Percentiles rank a stretch among this genome's conserved stretches.
phyloP scores from a whole-genome alignment of 2,797 vertebrate genomes.

The Cercopithecus petaurista region DNA sequence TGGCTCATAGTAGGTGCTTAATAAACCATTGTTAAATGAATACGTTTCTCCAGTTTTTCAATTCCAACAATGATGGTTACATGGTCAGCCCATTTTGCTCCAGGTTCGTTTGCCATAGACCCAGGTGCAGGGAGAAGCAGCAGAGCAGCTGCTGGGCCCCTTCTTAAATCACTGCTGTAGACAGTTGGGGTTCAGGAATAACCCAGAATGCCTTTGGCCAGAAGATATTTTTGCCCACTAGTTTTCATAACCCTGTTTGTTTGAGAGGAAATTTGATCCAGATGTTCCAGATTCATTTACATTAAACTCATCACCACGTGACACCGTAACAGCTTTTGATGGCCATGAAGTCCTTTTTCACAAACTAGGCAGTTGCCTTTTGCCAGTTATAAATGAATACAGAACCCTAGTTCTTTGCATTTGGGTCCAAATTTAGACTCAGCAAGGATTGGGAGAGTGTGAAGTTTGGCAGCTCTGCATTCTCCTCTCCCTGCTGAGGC shows the following conservation, averaged over 20 bases:
- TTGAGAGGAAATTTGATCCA: slow-evolving; percentile 71
- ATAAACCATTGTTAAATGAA: background rate
- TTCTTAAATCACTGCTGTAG: background rate
- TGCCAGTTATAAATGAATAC: slow-evolving; percentile 49
- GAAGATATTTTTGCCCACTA: slow-evolving; percentile 43
- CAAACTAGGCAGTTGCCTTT: slow-evolving; percentile 30
- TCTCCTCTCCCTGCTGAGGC: slow-evolving; percentile 2
- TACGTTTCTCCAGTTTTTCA: background rate
- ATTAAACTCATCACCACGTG: slow-evolving; percentile 67
- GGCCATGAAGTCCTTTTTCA: slow-evolving; percentile 60
- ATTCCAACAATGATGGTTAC: background rate
- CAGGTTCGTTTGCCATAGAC: background rate
- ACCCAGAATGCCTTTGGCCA: slow-evolving; percentile 20
- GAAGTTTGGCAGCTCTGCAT: slow-evolving; percentile 15
- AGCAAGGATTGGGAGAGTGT: background rate
- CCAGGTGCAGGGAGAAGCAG: background rate
- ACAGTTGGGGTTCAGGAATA: slow-evolving; percentile 1
- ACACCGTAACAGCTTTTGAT: slow-evolving; percentile 59
- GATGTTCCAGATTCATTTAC: slow-evolving; percentile 71
- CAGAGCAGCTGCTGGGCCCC: background rate
- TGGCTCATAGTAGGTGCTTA: background rate
- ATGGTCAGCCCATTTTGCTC: background rate
- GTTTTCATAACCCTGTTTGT: slow-evolving; percentile 59
- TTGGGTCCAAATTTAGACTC: slow-evolving; percentile 58
- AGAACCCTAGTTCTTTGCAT: slow-evolving; percentile 29